Base-by-base conservation (phyloP, 2,888 invertebrate genomes). In the Exocentrus adspersus region DNA sequence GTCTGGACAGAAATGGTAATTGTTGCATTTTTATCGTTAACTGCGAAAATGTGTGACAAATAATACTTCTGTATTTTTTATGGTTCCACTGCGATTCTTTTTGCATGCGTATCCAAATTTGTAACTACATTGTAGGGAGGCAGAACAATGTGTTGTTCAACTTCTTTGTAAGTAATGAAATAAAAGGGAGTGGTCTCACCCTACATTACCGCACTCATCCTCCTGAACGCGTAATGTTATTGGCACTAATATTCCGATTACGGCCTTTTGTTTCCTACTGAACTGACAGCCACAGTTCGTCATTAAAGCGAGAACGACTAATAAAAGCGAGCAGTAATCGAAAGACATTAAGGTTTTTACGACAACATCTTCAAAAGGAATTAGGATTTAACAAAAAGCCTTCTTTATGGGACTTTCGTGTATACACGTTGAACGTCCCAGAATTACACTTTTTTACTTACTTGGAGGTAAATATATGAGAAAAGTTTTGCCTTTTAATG, bases 331-430 rank as follows among this genome's bases (percentile, higher is more conserved):
- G 12, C 37, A 37, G 37, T 37, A 37, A 37, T 37, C 37, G 37
- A 37, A 37, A 37, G 37, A 37, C 37, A 37, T 37, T 37, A 37
- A 5, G 37, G 37, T 37, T 37, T 37, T 37, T 37, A 37, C 37
- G 37, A 37, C n/a, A 37, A n/a, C 37, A 37, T 37, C 37, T 37
- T 37, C 12, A n/a, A n/a, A n/a, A 37, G n/a, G 37, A 37, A 37
- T 37, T 37, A 37, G 37, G 37, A 37, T 37, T 37, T 37, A 37
- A 37, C 4, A 37, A 9, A 37, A 37, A 37, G 37, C 37, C 2
- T 37, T 9, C 37, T 12, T 37, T 12, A 32, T 7, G 32, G n/a
- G 32, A 32, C 10, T 10, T 32, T n/a, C 32, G 32, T 32, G 37
- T 14, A n/a, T 37, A 37, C 37, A 1, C 14, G 37, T 37, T 12